These are phyloP conservation scores for Masticophis lateralis DNA, from an alignment of 2,797 vertebrate genomes.

Conservation along the genomic window DNA sequence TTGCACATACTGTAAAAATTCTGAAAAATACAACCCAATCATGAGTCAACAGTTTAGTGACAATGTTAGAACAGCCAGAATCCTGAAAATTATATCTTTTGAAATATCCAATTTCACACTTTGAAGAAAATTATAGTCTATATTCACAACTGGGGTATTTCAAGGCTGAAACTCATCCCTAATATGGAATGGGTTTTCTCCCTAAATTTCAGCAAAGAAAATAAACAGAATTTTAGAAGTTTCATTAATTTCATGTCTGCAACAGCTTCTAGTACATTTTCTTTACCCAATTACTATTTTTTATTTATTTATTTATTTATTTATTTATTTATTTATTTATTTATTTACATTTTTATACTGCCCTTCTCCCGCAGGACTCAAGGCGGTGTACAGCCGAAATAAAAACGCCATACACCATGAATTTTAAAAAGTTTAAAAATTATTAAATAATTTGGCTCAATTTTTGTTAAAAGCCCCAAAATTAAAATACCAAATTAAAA, in stretches of 20 bases:
- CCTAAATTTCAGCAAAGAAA: conserved; percentile 18
- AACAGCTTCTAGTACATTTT: conserved; percentile 4
- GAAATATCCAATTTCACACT: not conserved
- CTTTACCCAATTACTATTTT: not conserved
- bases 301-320: too few relatives aligned
- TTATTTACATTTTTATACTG: too few relatives aligned
- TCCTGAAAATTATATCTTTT: not conserved
- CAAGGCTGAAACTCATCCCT: not conserved
- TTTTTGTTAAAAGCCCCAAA: too few relatives aligned
- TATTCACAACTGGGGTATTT: not conserved
- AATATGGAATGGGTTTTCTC: not conserved
- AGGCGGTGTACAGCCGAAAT: too few relatives aligned
- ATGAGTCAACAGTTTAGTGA: not conserved
- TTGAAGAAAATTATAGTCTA: not conserved
- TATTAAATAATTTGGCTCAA: too few relatives aligned
- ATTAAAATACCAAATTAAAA: too few relatives aligned
- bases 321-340: too few relatives aligned
- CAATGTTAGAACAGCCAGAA: not conserved
- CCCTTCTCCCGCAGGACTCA: too few relatives aligned
- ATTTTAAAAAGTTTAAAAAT: too few relatives aligned
- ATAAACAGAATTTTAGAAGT: not conserved
- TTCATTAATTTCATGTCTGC: not conserved
- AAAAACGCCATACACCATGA: too few relatives aligned
- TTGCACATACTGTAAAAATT: not conserved
- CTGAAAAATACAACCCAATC: not conserved